Evolutionary conservation across 1,140 invertebrate species (phyloP).

Genomic region (Metaphire vulgaris): DNA sequence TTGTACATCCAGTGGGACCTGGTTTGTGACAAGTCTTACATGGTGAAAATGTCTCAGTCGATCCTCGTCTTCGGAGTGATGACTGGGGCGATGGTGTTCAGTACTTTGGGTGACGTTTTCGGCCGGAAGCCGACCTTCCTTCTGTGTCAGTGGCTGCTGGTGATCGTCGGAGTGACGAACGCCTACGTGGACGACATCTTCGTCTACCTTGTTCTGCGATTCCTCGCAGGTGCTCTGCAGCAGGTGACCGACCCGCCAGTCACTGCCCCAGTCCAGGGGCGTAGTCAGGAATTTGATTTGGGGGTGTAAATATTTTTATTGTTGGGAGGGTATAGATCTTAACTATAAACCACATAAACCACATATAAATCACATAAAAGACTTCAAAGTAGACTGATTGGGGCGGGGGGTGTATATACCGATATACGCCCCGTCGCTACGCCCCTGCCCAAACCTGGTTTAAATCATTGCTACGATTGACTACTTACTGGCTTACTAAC

Average conservation of each 20-base stretch:
- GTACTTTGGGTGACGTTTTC: slow-evolving; percentile 32
- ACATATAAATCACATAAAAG: too few species aligned
- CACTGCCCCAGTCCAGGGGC: too few species aligned
- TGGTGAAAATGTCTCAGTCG: slow-evolving; percentile 40
- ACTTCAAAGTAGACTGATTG: too few species aligned
- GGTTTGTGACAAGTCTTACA: slow-evolving; percentile 42
- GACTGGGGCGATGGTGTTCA: slow-evolving; percentile 33
- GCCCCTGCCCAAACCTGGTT: background rate
- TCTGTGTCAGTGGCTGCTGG: slow-evolving; percentile 24
- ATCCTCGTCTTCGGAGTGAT: slow-evolving; percentile 34
- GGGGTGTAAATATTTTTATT: too few species aligned
- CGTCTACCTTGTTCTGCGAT: slow-evolving; percentile 6
- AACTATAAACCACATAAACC: too few species aligned
- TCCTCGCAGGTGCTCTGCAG: slow-evolving; percentile 18
- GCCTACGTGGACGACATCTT: background rate
- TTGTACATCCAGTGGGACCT: slow-evolving; percentile 49
- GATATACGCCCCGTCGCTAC: too few species aligned
- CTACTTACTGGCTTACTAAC: too few species aligned
- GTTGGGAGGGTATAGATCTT: too few species aligned
- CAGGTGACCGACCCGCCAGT: too few species aligned
- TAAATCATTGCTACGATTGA: background rate
- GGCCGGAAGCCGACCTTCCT: slow-evolving; percentile 34
- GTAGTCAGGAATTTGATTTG: too few species aligned
- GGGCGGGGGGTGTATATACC: too few species aligned
- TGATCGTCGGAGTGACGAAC: background rate